Conservation (phyloP, 92 coral and sea anemone genomes). For the Porites divaricata region DNA sequence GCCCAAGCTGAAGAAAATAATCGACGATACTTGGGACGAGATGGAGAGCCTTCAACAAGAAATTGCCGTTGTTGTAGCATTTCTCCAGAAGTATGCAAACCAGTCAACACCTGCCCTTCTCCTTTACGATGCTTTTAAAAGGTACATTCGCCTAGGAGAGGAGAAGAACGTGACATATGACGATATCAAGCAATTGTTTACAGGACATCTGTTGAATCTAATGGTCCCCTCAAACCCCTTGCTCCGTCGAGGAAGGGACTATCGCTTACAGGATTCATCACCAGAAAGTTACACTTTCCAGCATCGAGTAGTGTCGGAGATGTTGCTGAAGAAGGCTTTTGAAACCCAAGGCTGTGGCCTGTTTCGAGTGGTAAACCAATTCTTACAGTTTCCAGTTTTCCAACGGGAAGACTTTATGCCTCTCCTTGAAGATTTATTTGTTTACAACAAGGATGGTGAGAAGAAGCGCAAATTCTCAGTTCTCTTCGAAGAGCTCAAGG, state of each 20-base stretch:
- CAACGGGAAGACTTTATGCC: slow-evolving; percentile 49
- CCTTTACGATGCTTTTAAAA: slow-evolving; percentile 73
- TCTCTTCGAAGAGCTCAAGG: slow-evolving; percentile 73
- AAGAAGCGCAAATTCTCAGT: slow-evolving; percentile 64
- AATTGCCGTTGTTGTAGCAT: slow-evolving; percentile 85
- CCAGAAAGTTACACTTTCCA: slow-evolving; percentile 74
- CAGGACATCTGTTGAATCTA: slow-evolving; percentile 72
- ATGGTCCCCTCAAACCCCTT: slow-evolving; percentile 75
- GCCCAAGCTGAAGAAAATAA: slow-evolving; percentile 67
- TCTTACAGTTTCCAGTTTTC: slow-evolving; percentile 71
- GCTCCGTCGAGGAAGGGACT: slow-evolving; percentile 16
- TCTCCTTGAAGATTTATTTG: slow-evolving; percentile 68
- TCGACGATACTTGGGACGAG: slow-evolving; percentile 68
- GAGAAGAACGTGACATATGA: slow-evolving; percentile 64
- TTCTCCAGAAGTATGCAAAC: slow-evolving; percentile 77
- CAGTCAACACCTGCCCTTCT: slow-evolving; percentile 84
- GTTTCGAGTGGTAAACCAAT: slow-evolving; percentile 51
- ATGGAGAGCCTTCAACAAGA: slow-evolving; percentile 66
- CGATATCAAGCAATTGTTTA: slow-evolving; percentile 71
- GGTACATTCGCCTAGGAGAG: slow-evolving; percentile 34
- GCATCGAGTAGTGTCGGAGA: slow-evolving; percentile 77
- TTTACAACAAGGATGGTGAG: slow-evolving; percentile 64
- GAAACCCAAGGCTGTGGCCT: slow-evolving; percentile 43
- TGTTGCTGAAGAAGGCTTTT: slow-evolving; percentile 54
- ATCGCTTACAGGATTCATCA: slow-evolving; percentile 16